Evolutionary conservation across 2,797 vertebrate genomes (phyloP).

Genomic region (Pantherophis vulpinus): DNA sequence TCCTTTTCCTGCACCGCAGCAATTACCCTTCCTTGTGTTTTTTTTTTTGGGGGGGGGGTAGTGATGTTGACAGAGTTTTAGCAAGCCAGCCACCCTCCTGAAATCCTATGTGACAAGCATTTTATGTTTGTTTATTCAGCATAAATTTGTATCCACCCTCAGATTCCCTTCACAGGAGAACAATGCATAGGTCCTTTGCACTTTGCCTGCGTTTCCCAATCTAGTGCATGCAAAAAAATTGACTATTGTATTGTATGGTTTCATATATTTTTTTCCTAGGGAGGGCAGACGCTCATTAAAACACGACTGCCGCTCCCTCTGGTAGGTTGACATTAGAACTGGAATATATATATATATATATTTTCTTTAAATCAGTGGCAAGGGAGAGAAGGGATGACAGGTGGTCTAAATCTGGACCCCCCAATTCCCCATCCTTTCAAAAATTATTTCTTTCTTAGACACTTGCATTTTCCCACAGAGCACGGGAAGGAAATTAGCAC

Average conservation of each 20-base stretch:
- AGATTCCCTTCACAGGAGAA: not conserved
- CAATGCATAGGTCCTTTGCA: not conserved
- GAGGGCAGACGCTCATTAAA: conserved; percentile 36
- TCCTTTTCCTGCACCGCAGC: not conserved
- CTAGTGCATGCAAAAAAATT: conserved; percentile 30
- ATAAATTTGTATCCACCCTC: not conserved
- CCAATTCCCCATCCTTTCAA: conserved; percentile 31
- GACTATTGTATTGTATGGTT: not conserved
- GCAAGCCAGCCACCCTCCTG: not conserved
- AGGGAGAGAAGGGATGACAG: conserved; percentile 37
- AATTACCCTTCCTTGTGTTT: not conserved
- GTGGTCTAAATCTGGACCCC: conserved; percentile 27
- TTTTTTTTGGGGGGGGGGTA: not conserved
- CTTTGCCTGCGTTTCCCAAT: not conserved
- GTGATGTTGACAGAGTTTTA: not conserved
- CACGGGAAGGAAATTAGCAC: conserved; percentile 45
- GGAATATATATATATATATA: not conserved
- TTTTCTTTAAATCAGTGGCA: not conserved
- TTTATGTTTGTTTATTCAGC: not conserved
- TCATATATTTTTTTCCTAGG: not conserved
- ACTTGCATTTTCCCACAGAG: conserved; percentile 37
- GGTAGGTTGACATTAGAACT: conserved; percentile 18
- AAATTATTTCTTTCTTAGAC: conserved; percentile 39
- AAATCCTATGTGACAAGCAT: not conserved
- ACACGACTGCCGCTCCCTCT: conserved; percentile 9